Conservation (phyloP, 2,888 invertebrate species). For the Keiferia lycopersicella region DNA sequence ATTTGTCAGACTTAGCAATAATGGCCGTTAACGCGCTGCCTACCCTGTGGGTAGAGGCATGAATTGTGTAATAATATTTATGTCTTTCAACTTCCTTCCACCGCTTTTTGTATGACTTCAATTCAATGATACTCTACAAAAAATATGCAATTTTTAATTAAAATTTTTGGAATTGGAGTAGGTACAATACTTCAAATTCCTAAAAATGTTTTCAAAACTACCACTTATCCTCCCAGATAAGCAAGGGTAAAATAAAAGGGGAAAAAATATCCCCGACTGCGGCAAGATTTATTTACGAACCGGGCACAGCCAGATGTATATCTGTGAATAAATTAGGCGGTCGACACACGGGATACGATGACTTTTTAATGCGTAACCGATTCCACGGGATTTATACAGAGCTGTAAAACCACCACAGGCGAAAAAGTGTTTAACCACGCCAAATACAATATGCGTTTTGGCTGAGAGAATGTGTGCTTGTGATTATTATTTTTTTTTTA, state of each 20-base stretch:
- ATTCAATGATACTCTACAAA: too few relatives aligned
- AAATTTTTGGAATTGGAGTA: too few relatives aligned
- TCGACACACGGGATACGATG: slow-evolving; percentile 45
- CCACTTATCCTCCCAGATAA: background rate
- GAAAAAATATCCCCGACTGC: slow-evolving; percentile 32
- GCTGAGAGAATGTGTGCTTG: too few relatives aligned
- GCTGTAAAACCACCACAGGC: slow-evolving; percentile 30
- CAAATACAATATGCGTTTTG: too few relatives aligned
- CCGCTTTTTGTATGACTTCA: too few relatives aligned
- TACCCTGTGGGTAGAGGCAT: too few relatives aligned
- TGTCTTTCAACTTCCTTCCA: too few relatives aligned
- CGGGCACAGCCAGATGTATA: slow-evolving; percentile 52
- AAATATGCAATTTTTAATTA: too few relatives aligned
- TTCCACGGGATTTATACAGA: slow-evolving; percentile 37
- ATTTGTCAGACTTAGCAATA: too few relatives aligned
- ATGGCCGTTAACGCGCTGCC: too few relatives aligned
- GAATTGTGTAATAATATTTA: too few relatives aligned
- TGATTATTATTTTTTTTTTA: too few relatives aligned
- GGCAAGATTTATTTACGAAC: slow-evolving; percentile 49
- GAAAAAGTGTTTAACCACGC: background rate
- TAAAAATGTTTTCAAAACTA: background rate
- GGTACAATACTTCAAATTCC: background rate
- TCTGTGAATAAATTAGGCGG: slow-evolving; percentile 60
- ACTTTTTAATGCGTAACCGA: slow-evolving; percentile 59
- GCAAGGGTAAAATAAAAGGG: background rate